Evolutionary conservation across 2,113 vertebrate genomes (phyloP).

Genomic region (Campylomormyrus tamandua): DNA sequence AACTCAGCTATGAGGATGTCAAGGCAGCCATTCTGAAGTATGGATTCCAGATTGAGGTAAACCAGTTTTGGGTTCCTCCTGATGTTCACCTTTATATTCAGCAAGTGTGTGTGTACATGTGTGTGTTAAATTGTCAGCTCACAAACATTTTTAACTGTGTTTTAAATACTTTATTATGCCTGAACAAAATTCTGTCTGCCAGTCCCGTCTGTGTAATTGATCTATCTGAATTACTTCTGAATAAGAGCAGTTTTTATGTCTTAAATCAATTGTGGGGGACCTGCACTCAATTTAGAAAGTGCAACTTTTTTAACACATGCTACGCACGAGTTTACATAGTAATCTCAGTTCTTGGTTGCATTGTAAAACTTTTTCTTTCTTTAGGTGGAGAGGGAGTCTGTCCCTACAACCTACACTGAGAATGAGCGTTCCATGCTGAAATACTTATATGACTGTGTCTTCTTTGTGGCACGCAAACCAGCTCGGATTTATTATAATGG

Average conservation of each 20-base stretch:
- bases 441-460: conserved; percentile 91
- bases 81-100: background rate
- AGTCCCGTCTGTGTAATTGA: background rate
- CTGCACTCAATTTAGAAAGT: background rate
- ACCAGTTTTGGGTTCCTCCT: background rate
- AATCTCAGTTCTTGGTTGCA: background rate
- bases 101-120: background rate
- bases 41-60: conserved; percentile 92
- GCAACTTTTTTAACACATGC: background rate
- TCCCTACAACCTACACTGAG: conserved; percentile 91
- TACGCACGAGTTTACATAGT: background rate
- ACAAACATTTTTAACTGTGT: background rate
- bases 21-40: conserved; percentile 79
- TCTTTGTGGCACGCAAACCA: conserved; percentile 92
- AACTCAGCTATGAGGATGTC: conserved; percentile 94
- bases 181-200: background rate
- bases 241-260: background rate
- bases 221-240: background rate
- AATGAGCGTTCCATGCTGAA: conserved; percentile 94
- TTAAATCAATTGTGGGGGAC: background rate
- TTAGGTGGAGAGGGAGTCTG: conserved; percentile 84
- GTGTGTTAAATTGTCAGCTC: background rate
- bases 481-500: conserved; percentile 40
- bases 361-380: background rate
- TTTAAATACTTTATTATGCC: background rate